Evolutionary conservation across 2,113 vertebrate genomes (phyloP), one percentile per base, ranked within the genome.

Genomic region (Columba livia): DNA sequence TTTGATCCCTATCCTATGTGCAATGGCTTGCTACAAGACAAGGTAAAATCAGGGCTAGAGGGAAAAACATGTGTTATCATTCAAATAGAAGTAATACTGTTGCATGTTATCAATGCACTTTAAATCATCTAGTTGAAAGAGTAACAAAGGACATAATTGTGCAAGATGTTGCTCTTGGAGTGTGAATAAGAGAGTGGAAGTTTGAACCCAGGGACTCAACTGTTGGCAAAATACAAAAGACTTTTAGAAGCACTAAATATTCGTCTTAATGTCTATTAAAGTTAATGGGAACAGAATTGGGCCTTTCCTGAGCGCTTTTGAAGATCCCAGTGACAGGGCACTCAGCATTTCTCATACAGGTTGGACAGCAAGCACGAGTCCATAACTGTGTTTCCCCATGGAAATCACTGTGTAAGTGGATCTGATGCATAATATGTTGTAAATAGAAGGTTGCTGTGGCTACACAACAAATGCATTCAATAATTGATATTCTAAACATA

Each of bases 351-450:
- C 60, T 25, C 0, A 1, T 29, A 40, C 48, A 38, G 71, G 15
- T 7, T 51, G 71, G 44, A 12, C 36, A 69, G 1, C 54, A 48
- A 19, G 53, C 13, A 2, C 0, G 6, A 38, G 60, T 11, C 42
- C 84, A 40, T 31, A 21, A 20, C 57, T 47, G 11, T 32, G 29
- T 29, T 92, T 83, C 67, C 67, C 65, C 10, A 2, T 1, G 6
- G 79, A 71, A 90, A 51, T 77, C 0, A 0, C 47, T 28, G 36
- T 66, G 72, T 32, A 9, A 66, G 69, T 5, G 32, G 56, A 25
- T 77, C 72, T 74, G 80, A 38, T 38, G 48, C 51, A 42, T 26
- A 31, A 78, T 78, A 48, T 42, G 10, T 7, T 79, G 58, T 47
- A 20, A 65, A 20, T 80, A 72, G 62, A 70, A 79, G 70, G 32